Percentiles rank a stretch among this genome's conserved stretches.
phyloP scores from a whole-genome alignment of 2,113 vertebrate genomes.

The Actinemys pallida region DNA sequence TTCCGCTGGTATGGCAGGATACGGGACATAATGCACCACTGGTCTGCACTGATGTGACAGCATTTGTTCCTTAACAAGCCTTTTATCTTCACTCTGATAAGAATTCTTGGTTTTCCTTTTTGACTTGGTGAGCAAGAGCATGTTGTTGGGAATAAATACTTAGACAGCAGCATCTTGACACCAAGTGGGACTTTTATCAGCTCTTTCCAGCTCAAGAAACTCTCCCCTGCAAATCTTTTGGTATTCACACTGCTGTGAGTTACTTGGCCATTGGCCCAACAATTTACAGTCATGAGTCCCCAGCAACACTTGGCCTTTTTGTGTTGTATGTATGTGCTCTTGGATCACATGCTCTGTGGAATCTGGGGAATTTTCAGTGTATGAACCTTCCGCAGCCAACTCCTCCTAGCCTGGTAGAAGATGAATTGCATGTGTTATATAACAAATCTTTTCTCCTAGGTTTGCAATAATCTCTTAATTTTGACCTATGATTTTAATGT shows the following conservation, averaged over 20 bases:
- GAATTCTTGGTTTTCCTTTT: neutral
- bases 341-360: neutral
- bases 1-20: neutral
- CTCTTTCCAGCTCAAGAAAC: neutral
- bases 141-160: neutral
- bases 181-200: neutral
- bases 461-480: neutral
- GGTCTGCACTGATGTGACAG: neutral
- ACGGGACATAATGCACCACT: neutral
- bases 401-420: neutral
- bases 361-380: neutral
- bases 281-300: neutral
- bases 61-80: neutral
- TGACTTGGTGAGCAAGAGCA: neutral
- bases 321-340: neutral
- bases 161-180: neutral
- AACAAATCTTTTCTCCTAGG: neutral
- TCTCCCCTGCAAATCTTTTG: neutral
- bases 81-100: neutral
- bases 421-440: neutral
- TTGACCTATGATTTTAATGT: neutral
- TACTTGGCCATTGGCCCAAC: neutral
- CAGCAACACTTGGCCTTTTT: neutral
- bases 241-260: neutral
- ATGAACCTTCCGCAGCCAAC: neutral